Conservation (phyloP, 2,113 vertebrate species). For the Ammospiza nelsoni region DNA sequence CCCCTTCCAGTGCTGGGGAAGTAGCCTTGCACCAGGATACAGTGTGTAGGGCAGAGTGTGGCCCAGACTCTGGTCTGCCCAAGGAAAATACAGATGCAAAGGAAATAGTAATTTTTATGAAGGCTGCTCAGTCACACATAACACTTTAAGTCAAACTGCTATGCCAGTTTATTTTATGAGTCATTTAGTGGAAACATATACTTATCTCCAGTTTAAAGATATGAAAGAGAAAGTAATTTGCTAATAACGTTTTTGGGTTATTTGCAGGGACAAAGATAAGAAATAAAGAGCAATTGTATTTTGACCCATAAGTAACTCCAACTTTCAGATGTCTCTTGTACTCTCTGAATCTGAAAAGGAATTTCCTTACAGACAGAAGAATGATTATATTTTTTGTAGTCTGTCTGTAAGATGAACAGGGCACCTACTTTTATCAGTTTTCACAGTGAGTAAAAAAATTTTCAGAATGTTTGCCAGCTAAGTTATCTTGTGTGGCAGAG, state of each 20-base stretch:
- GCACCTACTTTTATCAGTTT: slow-evolving; percentile 3
- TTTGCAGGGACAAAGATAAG: background rate
- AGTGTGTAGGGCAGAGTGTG: background rate
- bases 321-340: slow-evolving; percentile 6
- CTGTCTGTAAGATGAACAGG: slow-evolving; percentile 3
- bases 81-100: background rate
- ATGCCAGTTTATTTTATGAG: slow-evolving; percentile 18
- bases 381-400: slow-evolving; percentile 31
- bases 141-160: background rate
- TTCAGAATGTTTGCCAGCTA: background rate
- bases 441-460: background rate
- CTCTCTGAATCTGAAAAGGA: background rate
- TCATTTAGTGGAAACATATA: slow-evolving; percentile 10
- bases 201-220: slow-evolving; percentile 13
- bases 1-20: background rate
- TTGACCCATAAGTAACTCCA: slow-evolving; percentile 12
- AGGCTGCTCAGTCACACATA: background rate
- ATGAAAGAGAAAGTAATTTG: slow-evolving; percentile 29
- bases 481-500: background rate
- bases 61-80: background rate
- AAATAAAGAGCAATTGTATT: background rate
- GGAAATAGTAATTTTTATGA: background rate
- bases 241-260: background rate
- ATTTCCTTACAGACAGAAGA: background rate
- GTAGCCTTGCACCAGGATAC: background rate